Percentiles rank a stretch among this genome's conserved stretches.
Conservation (phyloP, 2,113 vertebrate genomes). For the Boulengeromyrus knoepffleri region DNA sequence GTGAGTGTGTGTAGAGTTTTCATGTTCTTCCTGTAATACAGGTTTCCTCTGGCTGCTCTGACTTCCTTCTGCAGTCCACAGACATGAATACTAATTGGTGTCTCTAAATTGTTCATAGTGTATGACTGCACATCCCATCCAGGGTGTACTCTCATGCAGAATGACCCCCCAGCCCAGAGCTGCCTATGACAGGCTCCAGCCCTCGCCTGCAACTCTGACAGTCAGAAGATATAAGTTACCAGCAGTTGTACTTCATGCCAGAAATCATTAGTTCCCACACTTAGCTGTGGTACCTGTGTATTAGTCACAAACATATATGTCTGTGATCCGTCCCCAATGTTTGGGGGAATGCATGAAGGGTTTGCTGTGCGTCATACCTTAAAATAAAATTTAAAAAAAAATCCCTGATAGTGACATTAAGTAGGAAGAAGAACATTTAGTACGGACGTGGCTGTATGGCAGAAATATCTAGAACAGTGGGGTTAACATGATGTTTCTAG, state of each 20-base stretch:
- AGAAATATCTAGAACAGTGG: background rate
- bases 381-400: background rate
- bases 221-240: background rate
- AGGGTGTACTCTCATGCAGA: background rate
- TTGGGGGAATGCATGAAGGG: background rate
- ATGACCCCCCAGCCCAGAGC: background rate
- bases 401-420: background rate
- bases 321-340: background rate
- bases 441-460: background rate
- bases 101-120: background rate
- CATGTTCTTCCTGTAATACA: too few relatives aligned
- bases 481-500: background rate
- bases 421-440: conserved; percentile 1
- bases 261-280: background rate
- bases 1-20: too few relatives aligned
- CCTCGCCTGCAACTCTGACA: background rate
- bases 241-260: background rate
- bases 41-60: background rate
- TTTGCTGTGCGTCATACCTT: background rate
- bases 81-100: background rate
- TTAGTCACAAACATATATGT: background rate
- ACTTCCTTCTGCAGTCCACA: background rate
- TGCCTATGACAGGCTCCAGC: background rate
- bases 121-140: background rate
- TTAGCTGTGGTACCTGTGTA: background rate